A percentile compares a stretch with the other conserved stretches of the same genome.
Conservation (phyloP, 2,888 invertebrate species). For the Ceraclea dissimilis region DNA sequence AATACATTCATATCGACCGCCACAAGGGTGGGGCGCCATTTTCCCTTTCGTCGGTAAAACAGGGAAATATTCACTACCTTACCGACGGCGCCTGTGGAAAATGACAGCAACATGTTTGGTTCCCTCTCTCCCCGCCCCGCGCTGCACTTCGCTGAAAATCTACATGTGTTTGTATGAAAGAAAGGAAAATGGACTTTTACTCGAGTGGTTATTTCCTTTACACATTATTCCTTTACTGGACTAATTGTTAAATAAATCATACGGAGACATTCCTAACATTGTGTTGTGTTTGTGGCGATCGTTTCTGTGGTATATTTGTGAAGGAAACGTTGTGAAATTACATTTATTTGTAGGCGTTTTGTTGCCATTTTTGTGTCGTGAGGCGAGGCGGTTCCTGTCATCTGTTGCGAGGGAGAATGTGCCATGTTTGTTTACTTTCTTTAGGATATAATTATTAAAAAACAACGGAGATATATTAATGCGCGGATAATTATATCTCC, state of each 20-base stretch:
- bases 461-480: no score
- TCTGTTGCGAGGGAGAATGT: constrained; percentile 14
- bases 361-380: constrained; percentile 8
- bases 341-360: no score
- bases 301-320: no score
- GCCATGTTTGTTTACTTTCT: constrained; percentile 21
- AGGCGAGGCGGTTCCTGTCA: constrained; percentile 16
- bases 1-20: constrained; percentile 22
- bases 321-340: no score
- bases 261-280: no score
- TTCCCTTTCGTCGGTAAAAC: constrained; percentile 14
- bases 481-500: no score
- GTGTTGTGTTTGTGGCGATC: no score
- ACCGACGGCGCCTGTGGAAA: constrained; percentile 36
- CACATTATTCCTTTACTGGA: constrained; percentile 5
- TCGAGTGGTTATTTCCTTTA: no score
- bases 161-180: constrained; percentile 12
- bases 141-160: constrained; percentile 12
- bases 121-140: constrained; percentile 18
- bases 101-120: constrained; percentile 28
- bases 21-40: constrained; percentile 16
- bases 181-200: constrained; percentile 4
- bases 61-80: constrained; percentile 31
- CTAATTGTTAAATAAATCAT: not conserved
- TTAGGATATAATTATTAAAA: no score